Evolutionary conservation across 2,888 invertebrate species (phyloP).

Genomic region (Mayetiola destructor): DNA sequence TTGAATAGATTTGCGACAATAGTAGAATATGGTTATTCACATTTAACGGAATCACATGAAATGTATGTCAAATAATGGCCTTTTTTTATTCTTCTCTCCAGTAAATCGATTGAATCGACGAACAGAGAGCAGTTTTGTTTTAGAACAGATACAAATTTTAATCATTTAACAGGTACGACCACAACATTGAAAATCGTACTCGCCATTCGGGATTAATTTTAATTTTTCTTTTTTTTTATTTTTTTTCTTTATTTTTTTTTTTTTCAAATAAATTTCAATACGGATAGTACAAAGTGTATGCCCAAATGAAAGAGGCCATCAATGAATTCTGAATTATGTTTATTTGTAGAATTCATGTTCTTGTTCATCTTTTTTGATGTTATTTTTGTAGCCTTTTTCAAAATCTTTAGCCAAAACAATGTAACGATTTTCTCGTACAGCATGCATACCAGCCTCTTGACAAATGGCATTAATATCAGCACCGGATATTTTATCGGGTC

Average conservation of each 20-base stretch:
- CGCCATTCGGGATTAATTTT: too few species aligned
- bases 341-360: conserved; percentile 99
- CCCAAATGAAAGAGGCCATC: not conserved
- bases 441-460: conserved; percentile 99
- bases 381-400: conserved; percentile 99
- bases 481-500: conserved; percentile 96
- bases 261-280: not conserved
- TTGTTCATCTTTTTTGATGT: conserved; percentile 97
- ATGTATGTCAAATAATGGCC: too few species aligned
- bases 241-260: not conserved
- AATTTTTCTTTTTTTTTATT: not conserved
- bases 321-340: conserved; percentile 24
- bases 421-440: conserved; percentile 96
- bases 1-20: too few species aligned
- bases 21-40: too few species aligned
- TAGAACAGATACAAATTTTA: too few species aligned
- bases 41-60: too few species aligned
- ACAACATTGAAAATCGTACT: too few species aligned
- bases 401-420: conserved; percentile 98
- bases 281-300: not conserved
- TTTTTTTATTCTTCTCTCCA: too few species aligned
- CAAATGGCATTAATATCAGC: conserved; percentile 99
- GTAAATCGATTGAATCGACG: too few species aligned
- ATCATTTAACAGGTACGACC: too few species aligned
- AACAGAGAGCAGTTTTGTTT: too few species aligned